Base-by-base conservation (phyloP, 2,888 invertebrate species). In the Hypena proboscidalis region DNA sequence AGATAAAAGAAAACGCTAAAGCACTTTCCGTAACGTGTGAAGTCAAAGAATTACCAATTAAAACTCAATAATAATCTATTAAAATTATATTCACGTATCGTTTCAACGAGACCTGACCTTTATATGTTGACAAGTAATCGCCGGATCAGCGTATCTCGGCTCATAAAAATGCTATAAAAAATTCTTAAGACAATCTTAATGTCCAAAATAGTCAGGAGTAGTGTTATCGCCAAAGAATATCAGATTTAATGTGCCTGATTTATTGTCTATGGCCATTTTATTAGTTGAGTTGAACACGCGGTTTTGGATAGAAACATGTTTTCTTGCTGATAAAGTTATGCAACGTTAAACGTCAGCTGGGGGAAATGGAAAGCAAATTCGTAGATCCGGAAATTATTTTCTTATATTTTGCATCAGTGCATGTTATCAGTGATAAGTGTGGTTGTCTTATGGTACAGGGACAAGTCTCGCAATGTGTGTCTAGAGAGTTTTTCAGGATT, bases 121-220 rank as follows among this genome's bases (percentile, higher is more conserved):
- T 29, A 20, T 20, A 8, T 4, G 30, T 21, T 35, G 48, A 34
- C 55, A 14, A 42, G 31, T 52, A 63, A 63, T 51, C 64, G 46
- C 25, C 1, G 1, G 38, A 63, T 58, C 55, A 46, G 2, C 36
- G 17, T 29, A 37, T 54, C 39, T 49, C 0, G 7, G 19, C 33
- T 50, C 53, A 67, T 77, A 76, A 77, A 77, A 77, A 55, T 2
- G 43, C 59, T 23, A 70, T 77, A 72, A 77, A 75, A 67, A 51
- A 42, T 45, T 64, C 58, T 62, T 58, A 57, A 71, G 58, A 71
- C 66, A 67, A 59, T 67, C 66, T 73, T 68, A 61, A 67, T 51
- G 51, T 51, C 43, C 48, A 34, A 53, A 45, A 61, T 59, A 52
- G 44, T 46, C 34, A 51, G 38, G 40, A 29, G 14, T 30, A 37